Conservation (phyloP, 2,113 vertebrate genomes). For the Spermophilus dauricus region DNA sequence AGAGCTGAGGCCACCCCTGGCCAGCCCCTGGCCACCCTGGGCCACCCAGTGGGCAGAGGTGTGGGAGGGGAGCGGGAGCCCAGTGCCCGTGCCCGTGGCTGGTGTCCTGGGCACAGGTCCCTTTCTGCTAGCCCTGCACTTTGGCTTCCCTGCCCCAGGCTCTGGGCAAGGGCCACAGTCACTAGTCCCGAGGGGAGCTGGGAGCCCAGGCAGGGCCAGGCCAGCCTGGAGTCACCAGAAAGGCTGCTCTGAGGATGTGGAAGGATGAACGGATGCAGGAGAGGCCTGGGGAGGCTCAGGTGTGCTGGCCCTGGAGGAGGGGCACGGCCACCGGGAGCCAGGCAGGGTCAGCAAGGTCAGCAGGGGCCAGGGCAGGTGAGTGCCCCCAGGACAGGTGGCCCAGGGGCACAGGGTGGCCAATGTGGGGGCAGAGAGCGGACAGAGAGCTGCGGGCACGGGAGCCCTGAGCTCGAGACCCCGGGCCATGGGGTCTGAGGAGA, state of each 20-base stretch:
- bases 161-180: rapidly evolving
- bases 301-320: not conserved
- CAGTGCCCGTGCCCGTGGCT: rapidly evolving
- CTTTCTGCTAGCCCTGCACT: not conserved
- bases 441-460: not conserved
- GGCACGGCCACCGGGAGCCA: not conserved
- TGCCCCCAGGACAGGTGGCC: not conserved
- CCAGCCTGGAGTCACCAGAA: too few species aligned
- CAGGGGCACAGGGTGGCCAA: not conserved
- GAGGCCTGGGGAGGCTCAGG: not conserved
- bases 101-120: not conserved
- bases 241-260: not conserved
- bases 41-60: rapidly evolving
- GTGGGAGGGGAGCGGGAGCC: not conserved
- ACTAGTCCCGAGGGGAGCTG: rapidly evolving
- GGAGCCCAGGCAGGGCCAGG: not conserved
- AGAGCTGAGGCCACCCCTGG: not conserved
- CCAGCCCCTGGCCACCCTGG: not conserved
- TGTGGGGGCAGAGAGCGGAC: rapidly evolving
- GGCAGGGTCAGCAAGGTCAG: not conserved
- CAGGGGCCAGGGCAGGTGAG: not conserved
- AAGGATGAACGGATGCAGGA: rapidly evolving
- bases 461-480: rapidly evolving
- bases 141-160: not conserved
- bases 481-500: not conserved